These are phyloP conservation scores for Dreissena polymorpha DNA, from an alignment of 1,140 invertebrate genomes.

Conservation along the genomic window DNA sequence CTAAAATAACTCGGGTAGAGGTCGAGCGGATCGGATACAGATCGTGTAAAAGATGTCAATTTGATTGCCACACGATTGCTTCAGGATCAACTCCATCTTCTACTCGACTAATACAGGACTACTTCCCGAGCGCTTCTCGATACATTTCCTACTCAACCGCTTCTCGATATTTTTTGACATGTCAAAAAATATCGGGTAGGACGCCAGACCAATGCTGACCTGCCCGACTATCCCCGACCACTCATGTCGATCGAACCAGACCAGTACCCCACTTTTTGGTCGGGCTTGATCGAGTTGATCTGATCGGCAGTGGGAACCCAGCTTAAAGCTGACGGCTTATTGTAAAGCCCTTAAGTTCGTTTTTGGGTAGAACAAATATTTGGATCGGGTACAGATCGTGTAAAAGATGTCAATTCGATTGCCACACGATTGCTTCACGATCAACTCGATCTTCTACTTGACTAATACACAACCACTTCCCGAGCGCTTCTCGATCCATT, in stretches of 20 bases:
- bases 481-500: too few species aligned
- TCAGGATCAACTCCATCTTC: not conserved
- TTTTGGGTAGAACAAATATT: too few species aligned
- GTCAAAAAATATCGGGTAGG: conserved; percentile 19
- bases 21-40: not conserved
- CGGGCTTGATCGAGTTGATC: not conserved
- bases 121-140: not conserved
- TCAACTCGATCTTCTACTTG: too few species aligned
- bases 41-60: conserved; percentile 8
- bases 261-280: too few species aligned
- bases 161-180: conserved; percentile 4
- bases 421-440: too few species aligned
- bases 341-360: too few species aligned
- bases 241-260: conserved; percentile 9
- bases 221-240: conserved; percentile 1
- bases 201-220: not conserved
- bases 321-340: too few species aligned
- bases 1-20: not conserved
- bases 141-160: not conserved
- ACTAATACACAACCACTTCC: too few species aligned
- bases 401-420: too few species aligned
- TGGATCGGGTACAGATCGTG: too few species aligned
- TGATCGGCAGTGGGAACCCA: not conserved
- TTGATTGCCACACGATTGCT: not conserved
- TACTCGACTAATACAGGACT: not conserved